phyloP scores from a whole-genome alignment of 64 coral and sea anemone species.

The Montipora efflorescens region DNA sequence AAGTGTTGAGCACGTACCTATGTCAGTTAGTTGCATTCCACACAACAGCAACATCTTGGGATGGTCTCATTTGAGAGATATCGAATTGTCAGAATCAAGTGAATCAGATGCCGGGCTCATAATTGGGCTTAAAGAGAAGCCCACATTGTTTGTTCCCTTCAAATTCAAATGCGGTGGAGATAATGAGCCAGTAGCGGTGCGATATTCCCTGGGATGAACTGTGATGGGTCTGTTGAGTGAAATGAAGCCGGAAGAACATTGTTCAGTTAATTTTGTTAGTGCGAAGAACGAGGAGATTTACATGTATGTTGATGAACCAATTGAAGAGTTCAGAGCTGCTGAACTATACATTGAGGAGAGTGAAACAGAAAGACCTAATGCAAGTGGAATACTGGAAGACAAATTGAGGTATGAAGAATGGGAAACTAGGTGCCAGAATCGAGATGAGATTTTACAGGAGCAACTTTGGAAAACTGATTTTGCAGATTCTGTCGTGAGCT shows the following conservation, averaged over 20 bases:
- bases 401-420: too few relatives aligned
- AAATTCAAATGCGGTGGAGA: constrained; percentile 21
- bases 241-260: not conserved
- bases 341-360: too few relatives aligned
- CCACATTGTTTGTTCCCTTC: constrained; percentile 48
- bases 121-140: constrained; percentile 68
- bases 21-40: not conserved
- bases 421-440: too few relatives aligned
- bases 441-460: too few relatives aligned
- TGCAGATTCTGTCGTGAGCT: too few relatives aligned
- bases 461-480: too few relatives aligned
- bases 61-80: constrained; percentile 26
- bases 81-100: not conserved
- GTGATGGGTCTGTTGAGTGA: not conserved
- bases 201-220: constrained; percentile 60
- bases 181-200: constrained; percentile 47
- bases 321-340: too few relatives aligned
- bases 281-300: not conserved
- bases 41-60: not conserved
- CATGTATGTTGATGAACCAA: too few relatives aligned
- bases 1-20: constrained; percentile 31
- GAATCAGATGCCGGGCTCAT: constrained; percentile 27
- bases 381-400: too few relatives aligned
- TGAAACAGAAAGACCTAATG: too few relatives aligned
- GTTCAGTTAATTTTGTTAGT: constrained; percentile 11